Base-by-base conservation (phyloP, 1,140 invertebrate genomes). In the Hyles euphorbiae region DNA sequence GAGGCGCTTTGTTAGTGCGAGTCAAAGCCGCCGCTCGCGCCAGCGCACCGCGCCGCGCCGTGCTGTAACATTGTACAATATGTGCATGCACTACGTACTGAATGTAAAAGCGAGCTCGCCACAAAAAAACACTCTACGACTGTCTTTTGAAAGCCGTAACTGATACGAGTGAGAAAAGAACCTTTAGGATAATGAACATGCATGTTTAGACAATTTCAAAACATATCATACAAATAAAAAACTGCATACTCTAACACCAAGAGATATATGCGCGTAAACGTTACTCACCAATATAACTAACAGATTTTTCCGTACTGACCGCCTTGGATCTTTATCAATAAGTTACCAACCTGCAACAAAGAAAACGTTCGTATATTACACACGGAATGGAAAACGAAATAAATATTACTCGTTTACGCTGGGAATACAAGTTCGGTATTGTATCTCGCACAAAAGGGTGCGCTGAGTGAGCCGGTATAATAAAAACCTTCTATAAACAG, bases 271-370 rank as follows among this genome's bases (percentile, higher is more conserved):
- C 11, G 12, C 45, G 43, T 53, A 34, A 54, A 46, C 9, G 34
- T 22, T 47, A 48, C 32, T 54, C 44, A 52, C 44, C 52, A 36
- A 5, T 56, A 59, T 59, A 50, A 53, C 32, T 34, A 54, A 54
- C 36, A 5, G 8, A 40, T 40, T 40, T 40, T 40, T 40, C 36
- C 36, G 36, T 5, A 5, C 36, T 40, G 36, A 40, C 36, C 2
- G 36, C 46, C 58, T 54, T 60, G 45, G 54, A 10, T 49, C 47
- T 45, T 58, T 65, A 63, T 63, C 52, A 11, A 66, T 61, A 59
- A 63, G 64, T 63, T 44, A 72, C 76, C 60, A 63, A 85, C 82
- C 82, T 85, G 82, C 40, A 85, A 84, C 76, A 82, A 81, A 75
- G 60, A 74, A 70, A 72, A 58, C 50, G 50, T 52, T 52, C 53